These are phyloP conservation scores for Gambusia affinis DNA, from an alignment of 2,113 vertebrate genomes.

Conservation along the genomic window DNA sequence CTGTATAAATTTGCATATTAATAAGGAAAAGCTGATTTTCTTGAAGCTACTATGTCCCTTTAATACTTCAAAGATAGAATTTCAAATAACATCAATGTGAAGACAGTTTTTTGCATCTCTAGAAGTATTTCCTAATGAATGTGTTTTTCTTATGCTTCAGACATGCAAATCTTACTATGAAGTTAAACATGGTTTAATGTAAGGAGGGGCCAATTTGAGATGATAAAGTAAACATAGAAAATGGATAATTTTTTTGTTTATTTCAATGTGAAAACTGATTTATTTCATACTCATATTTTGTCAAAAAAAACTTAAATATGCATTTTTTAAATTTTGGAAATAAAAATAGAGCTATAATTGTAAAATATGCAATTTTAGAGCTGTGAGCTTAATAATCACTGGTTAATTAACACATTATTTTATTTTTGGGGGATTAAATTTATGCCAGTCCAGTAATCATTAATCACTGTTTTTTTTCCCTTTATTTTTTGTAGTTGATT, in stretches of 20 bases:
- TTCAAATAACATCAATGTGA: conserved; percentile 12
- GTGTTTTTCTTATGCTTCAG: conserved; percentile 1
- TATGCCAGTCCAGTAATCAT: not conserved
- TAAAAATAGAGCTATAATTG: not conserved
- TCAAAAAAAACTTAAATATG: not conserved
- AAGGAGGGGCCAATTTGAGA: not conserved
- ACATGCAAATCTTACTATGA: not conserved
- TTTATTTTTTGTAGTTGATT: not conserved
- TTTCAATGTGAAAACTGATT: not conserved
- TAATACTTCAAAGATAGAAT: conserved; percentile 21
- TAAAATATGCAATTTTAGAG: not conserved
- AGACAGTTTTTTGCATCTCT: not conserved
- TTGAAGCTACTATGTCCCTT: conserved; percentile 27
- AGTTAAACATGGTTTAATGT: not conserved
- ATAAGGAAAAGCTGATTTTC: conserved; percentile 56
- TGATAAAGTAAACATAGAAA: not conserved
- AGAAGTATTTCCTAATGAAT: conserved; percentile 14
- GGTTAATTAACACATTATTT: not conserved
- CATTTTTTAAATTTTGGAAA: not conserved
- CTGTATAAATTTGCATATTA: conserved; percentile 70
- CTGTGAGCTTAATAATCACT: not conserved
- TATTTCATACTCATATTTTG: not conserved
- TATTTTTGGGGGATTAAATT: not conserved
- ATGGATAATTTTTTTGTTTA: not conserved
- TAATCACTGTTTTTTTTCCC: not conserved